Percentiles rank a stretch among this genome's conserved stretches.
These are phyloP conservation scores for Onychostoma macrolepis DNA, from an alignment of 2,113 vertebrate genomes.

Conservation along the genomic window DNA sequence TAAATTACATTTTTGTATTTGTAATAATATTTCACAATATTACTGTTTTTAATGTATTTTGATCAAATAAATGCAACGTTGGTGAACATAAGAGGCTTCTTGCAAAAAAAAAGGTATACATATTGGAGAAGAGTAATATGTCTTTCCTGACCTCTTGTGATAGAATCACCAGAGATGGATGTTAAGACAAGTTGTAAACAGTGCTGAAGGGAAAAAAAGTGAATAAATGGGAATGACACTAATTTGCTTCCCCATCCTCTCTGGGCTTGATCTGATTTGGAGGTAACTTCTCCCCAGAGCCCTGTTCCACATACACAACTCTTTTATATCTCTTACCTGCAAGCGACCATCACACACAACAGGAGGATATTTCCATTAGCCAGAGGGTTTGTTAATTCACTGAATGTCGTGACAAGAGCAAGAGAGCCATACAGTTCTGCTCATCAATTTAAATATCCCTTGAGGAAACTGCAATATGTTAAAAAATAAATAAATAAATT, in stretches of 20 bases:
- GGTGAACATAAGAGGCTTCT: neutral
- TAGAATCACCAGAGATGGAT: neutral
- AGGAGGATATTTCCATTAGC: conserved; percentile 1
- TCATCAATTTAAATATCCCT: neutral
- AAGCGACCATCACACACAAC: neutral
- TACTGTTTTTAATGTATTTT: neutral
- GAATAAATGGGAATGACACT: neutral
- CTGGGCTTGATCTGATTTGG: conserved; percentile 14
- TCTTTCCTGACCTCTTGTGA: neutral
- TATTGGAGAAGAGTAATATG: neutral
- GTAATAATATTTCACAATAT: too few species aligned
- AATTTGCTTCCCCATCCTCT: conserved; percentile 10
- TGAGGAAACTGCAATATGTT: neutral
- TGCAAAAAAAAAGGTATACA: neutral
- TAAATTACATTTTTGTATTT: neutral
- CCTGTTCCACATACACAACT: conserved; percentile 6
- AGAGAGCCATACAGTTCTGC: neutral
- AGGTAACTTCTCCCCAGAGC: conserved; percentile 10
- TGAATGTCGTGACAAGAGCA: neutral
- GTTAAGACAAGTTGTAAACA: neutral
- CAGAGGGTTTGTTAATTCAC: neutral
- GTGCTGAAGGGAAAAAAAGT: neutral
- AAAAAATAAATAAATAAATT: neutral
- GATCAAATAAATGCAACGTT: neutral
- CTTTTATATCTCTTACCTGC: neutral